phyloP scores from a whole-genome alignment of 2,888 invertebrate genomes.

The Lacanobia wlatinum region DNA sequence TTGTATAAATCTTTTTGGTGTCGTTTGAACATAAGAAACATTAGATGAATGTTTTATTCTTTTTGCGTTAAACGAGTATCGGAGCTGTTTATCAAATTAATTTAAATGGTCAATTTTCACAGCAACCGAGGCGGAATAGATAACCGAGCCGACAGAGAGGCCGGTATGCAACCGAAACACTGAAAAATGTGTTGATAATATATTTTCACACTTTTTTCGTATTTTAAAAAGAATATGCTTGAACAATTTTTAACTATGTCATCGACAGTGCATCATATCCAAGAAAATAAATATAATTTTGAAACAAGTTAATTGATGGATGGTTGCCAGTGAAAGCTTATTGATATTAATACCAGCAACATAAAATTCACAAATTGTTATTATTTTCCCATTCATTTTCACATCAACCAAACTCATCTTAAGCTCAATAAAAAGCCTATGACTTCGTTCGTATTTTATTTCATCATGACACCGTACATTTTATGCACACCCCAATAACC shows the following conservation, averaged over 20 bases:
- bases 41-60: background rate
- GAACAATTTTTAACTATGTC: background rate
- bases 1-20: conserved; percentile 3
- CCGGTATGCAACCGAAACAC: too few relatives aligned
- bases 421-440: conserved; percentile 45
- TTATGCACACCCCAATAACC: conserved; percentile 30
- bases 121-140: too few relatives aligned
- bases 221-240: background rate
- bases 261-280: background rate
- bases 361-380: background rate
- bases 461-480: conserved; percentile 46
- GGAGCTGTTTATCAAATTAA: too few relatives aligned
- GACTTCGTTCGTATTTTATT: conserved; percentile 37
- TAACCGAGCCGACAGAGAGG: too few relatives aligned
- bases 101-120: too few relatives aligned
- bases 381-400: conserved; percentile 19
- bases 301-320: background rate
- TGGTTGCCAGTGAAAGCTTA: background rate
- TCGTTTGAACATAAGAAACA: background rate
- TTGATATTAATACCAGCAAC: background rate
- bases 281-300: background rate
- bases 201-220: too few relatives aligned
- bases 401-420: background rate
- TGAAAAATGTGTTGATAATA: too few relatives aligned
- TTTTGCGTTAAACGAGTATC: background rate